Base-by-base conservation (phyloP, 2,113 vertebrate genomes). In the Anguilla rostrata region DNA sequence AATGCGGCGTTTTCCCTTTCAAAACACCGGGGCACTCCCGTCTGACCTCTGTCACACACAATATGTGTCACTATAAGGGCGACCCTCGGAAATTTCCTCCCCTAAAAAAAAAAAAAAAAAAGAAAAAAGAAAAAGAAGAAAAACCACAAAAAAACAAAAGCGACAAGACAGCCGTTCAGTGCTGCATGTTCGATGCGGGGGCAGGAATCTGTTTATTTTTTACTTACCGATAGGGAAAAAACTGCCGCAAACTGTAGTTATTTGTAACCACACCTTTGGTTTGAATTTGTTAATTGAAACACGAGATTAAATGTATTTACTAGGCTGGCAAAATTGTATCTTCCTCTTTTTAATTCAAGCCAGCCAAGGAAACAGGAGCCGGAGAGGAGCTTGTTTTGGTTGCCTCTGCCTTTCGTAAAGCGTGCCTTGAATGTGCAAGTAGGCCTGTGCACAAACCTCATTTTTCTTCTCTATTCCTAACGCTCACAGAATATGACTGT, bases 11-110 rank as follows among this genome's bases (percentile, higher is more conserved):
- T 94, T 87, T 88, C 93, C 91, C 90, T 93, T 94, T 94, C 92
- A 93, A 92, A 94, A 94, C 93, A 92, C 92, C 91, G 90, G 88
- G 90, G 89, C 92, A 91, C 34, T 94, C 95, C 93, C 94, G 93
- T 94, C 90, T 89, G 86, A 91, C 90, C 93, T 94, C 94, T 94
- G 92, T 87, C 95, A 96, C 14, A 81, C 89, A 89, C 92, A 93
- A 94, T 94, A 89, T 91, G 89, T 93, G 92, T 94, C 91, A 91
- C 90, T 79, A 90, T 84, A 53, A 81, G 84, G 90, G 92, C 87
- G 86, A 92, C 91, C 85, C 87, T 84, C 78, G 83, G 83, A 91
- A 90, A 87, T 49, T 82, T 83, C 87, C 66, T 20, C 80, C 75
- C n/a, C 78, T 89, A 85, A 82, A 81, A 88, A 87, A 91, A 87